Base-by-base conservation (phyloP, 2,113 vertebrate species). In the Upupa epops region DNA sequence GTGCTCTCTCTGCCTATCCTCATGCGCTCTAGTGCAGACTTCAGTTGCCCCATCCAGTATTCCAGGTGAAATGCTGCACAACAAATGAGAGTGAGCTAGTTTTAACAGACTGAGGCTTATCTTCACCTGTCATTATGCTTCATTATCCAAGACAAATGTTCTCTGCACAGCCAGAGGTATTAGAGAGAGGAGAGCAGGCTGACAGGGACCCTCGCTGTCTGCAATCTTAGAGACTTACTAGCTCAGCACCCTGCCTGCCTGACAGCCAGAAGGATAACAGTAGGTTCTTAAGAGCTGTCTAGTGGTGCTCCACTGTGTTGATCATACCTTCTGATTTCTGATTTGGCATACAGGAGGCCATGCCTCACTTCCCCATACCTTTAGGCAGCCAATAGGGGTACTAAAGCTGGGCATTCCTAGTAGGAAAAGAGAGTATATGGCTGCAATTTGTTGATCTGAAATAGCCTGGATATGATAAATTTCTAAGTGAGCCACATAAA, bases 161-260 rank as follows among this genome's bases (percentile, higher is more conserved):
- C 54, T 78, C 37, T 21, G 24, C 34, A 29, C 0, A 3, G 26
- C 6, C 0, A 0, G 11, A 29, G 60, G 20, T 52, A 17, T 8
- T 73, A 32, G 36, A 45, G 56, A 6, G 49, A 65, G 54, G n/a
- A 76, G 40, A 66, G 29, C 36, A 70, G 59, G 34, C 63, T 49
- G 54, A 20, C 1, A 8, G 49, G 49, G 48, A 73, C 22, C 10
- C 26, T 82, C 11, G 6, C 37, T 61, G 59, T 31, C 55, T 87
- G 61, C 59, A 74, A 32, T 9, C 0, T 0, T 71, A 77, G 37
- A 59, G n/a, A 26, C 29, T 32, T 15, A 0, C 0, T 55, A 77
- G 59, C 82, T 89, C 82, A 61, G n/a, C 5, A 6, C 52, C 56
- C 42, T 80, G 31, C 28, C 45, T 90, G 19, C 36, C 84, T 2